phyloP scores from a whole-genome alignment of 2,797 vertebrate species.

The Catostomus latipinnis region DNA sequence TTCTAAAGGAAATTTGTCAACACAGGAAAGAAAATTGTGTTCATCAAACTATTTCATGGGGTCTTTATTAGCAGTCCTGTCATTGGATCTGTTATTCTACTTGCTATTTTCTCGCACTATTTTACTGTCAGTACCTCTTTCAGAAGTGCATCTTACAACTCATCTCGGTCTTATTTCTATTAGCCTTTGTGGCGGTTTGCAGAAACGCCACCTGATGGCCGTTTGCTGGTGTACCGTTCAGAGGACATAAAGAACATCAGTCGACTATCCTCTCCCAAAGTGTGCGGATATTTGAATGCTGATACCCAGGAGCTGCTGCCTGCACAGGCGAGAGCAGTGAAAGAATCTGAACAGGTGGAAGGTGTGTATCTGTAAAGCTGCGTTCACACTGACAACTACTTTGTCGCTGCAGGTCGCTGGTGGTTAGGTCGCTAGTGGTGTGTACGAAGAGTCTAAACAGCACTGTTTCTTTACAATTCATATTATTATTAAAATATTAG shows the following conservation, averaged over 20 bases:
- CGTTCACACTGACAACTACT: no score
- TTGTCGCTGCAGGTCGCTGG: no score
- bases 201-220: slow-evolving; percentile 80
- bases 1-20: no score
- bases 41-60: no score
- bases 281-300: slow-evolving; percentile 90
- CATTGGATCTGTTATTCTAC: no score
- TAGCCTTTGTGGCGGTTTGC: slow-evolving; percentile 96
- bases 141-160: not conserved
- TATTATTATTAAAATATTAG: no score
- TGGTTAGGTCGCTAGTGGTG: no score
- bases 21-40: no score
- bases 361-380: slow-evolving; percentile 45
- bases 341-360: slow-evolving; percentile 48
- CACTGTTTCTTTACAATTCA: no score
- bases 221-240: slow-evolving; percentile 91
- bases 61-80: no score
- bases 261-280: slow-evolving; percentile 87
- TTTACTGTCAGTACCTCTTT: not conserved
- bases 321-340: slow-evolving; percentile 65
- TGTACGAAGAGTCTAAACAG: no score
- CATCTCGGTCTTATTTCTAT: slow-evolving; percentile 18
- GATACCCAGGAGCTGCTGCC: slow-evolving; percentile 78
- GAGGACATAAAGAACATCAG: slow-evolving; percentile 93
- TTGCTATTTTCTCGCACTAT: no score